Evolutionary conservation across 2,797 vertebrate species (phyloP), one percentile per base, ranked within the genome.

Genomic region (Sylvia borin): DNA sequence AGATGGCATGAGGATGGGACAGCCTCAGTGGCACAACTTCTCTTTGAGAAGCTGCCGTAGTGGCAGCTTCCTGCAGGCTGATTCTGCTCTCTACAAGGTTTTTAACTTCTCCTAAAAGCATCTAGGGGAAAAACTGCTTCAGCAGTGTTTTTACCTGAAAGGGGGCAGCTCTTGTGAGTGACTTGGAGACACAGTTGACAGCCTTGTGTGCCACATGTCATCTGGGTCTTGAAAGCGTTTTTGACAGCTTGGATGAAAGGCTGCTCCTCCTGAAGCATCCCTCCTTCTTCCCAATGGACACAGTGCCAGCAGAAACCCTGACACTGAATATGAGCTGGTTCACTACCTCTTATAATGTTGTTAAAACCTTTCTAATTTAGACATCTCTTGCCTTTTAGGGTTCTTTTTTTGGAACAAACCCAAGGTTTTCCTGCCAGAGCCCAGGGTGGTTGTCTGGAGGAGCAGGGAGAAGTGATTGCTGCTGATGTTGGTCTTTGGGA

Each of bases 11-110:
- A 50, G 80, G 73, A 95, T 8, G 0, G 7, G 75, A 75, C 88
- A 85, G 64, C 67, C 31, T 85, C 13, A 0, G 61, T 0, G 4
- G 7, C 54, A 67, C 47, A 81, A 43, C 68, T 92, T 84, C 75
- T 88, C 29, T 70, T 65, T 70, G 62, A 81, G 76, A 81, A 72
- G 43, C 51, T 91, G 66, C 34, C 0, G 0, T 40, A 47, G 61
- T 13, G 7, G 7, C 20, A 15, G 16, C n/a, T 81, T n/a, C 73
- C 64, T 82, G 36, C 0, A 0, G 54, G 34, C 6, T 4, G 5
- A 45, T 94, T 92, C 58, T 58, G 48, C 11, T 57, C 42, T 73
- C 79, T 60, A 4, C 34, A 55, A 78, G 38, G 40, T 22, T 94
- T 93, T 62, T 38, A 45, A 68, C 47, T 84, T 91, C 78, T 81